Percentiles rank a stretch among this genome's conserved stretches.
Conservation (phyloP, 2,797 vertebrate species). For the Poecilia velifera region DNA sequence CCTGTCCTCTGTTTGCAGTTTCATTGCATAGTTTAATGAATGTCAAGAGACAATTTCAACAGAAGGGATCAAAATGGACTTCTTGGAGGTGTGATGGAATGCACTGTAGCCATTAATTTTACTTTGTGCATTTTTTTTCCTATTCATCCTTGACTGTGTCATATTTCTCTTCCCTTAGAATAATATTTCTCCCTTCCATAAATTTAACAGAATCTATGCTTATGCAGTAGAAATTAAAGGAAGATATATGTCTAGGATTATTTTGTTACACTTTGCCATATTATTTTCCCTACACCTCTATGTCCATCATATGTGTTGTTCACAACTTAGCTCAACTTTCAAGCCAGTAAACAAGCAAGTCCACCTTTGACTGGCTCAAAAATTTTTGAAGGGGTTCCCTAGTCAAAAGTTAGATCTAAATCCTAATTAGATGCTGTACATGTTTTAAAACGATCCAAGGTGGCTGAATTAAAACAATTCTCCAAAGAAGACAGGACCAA, state of each 20-base stretch:
- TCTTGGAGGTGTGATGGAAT: slow-evolving; percentile 38
- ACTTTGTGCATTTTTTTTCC: slow-evolving; percentile 31
- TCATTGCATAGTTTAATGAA: slow-evolving; percentile 64
- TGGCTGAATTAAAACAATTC: neutral
- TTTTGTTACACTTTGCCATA: neutral
- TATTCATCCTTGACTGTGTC: slow-evolving; percentile 14
- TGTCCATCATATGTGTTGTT: neutral
- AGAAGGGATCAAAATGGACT: slow-evolving; percentile 55
- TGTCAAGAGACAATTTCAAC: slow-evolving; percentile 69
- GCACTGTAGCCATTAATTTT: slow-evolving; percentile 59
- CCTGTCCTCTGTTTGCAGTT: slow-evolving; percentile 51
- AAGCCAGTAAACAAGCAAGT: no score
- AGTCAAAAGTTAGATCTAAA: neutral
- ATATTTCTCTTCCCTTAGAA: slow-evolving; percentile 4
- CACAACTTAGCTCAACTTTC: neutral
- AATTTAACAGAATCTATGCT: slow-evolving; percentile 7
- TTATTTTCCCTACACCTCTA: neutral
- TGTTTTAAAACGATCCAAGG: neutral
- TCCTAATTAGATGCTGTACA: neutral
- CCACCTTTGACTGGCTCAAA: neutral
- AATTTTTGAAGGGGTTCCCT: neutral
- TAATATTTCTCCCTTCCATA: slow-evolving; percentile 10
- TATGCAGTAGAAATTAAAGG: neutral
- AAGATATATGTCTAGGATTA: neutral
- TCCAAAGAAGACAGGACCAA: neutral